Base-by-base conservation (phyloP, 2,888 invertebrate genomes). In the Drosophila suboccidentalis region DNA sequence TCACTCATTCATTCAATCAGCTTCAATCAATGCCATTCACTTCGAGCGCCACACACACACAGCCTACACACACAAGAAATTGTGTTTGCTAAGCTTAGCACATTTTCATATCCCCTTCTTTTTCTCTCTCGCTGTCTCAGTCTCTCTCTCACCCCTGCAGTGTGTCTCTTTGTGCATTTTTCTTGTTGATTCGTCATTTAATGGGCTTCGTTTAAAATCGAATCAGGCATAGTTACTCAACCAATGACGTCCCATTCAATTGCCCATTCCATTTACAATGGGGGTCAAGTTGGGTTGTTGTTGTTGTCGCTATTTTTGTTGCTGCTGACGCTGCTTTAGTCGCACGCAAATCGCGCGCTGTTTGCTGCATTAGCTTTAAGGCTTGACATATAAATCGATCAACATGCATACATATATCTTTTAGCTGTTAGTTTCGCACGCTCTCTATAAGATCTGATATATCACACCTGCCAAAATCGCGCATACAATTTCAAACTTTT, bases 351-450 rank as follows among this genome's bases (percentile, higher is more conserved):
- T 54, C 61, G 66, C 63, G 51, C 61, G 60, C 55, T 34, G 13
- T 49, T 49, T 49, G 29, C 32, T 49, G 49, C 47, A 43, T 41
- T 38, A 47, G 58, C 51, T 46, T 77, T 77, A 55, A 75, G 55
- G 44, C 79, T 75, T 75, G 69, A 76, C 57, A 51, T 61, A 70
- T 49, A 82, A 80, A 68, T 86, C 76, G 76, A 72, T 82, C 53
- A 47, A 61, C 70, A 66, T 69, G 58, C 55, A 55, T 36, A 41
- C 58, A 11, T 53, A n/a, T 6, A 26, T 26, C 1, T 47, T 68
- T 43, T 50, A 22, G 57, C 47, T 43, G 50, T 19, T 53, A 22
- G 10, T 57, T 76, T 53, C 60, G 44, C 74, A 69, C 47, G 66
- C 49, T 72, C 15, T 22, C 17, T 29, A 19, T 46, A 26, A 17